Evolutionary conservation across 2,888 invertebrate genomes (phyloP).

Genomic region (Sinotaia quadrata): DNA sequence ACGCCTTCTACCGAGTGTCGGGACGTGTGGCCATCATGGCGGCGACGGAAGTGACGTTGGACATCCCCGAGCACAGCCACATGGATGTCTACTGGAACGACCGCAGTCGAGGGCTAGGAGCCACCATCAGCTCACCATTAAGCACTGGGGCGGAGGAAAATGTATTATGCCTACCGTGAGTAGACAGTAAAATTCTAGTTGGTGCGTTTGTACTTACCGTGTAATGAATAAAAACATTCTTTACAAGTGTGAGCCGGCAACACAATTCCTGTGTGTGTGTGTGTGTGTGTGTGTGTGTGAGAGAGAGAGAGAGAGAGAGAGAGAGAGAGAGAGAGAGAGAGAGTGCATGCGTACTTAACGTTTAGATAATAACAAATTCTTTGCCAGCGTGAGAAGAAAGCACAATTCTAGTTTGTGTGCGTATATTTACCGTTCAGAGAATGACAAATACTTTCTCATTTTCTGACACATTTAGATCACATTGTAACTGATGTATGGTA

Average conservation of each 20-base stretch:
- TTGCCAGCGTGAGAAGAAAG: no score
- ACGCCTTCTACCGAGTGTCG: conserved; percentile 47
- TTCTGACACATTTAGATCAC: no score
- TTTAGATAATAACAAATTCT: no score
- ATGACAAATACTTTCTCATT: no score
- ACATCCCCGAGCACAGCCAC: conserved; percentile 51
- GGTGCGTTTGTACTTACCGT: not conserved
- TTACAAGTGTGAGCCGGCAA: no score
- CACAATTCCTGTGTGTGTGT: no score
- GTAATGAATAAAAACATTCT: not conserved
- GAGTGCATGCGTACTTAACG: no score
- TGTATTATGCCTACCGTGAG: conserved; percentile 39
- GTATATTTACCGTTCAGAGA: no score
- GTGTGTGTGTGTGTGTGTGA: not conserved
- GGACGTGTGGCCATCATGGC: conserved; percentile 55
- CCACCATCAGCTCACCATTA: conserved; percentile 43
- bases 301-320: no score
- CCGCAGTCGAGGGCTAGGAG: conserved; percentile 50
- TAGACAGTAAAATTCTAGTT: not conserved
- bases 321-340: no score
- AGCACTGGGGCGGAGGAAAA: conserved; percentile 55
- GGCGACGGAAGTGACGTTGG: conserved; percentile 39
- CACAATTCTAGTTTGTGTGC: no score
- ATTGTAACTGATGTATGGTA: no score
- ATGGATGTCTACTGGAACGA: conserved; percentile 37